Percentiles rank a stretch among this genome's conserved stretches.
phyloP scores from a whole-genome alignment of 2,797 vertebrate genomes.

The Pseudopleuronectes americanus region DNA sequence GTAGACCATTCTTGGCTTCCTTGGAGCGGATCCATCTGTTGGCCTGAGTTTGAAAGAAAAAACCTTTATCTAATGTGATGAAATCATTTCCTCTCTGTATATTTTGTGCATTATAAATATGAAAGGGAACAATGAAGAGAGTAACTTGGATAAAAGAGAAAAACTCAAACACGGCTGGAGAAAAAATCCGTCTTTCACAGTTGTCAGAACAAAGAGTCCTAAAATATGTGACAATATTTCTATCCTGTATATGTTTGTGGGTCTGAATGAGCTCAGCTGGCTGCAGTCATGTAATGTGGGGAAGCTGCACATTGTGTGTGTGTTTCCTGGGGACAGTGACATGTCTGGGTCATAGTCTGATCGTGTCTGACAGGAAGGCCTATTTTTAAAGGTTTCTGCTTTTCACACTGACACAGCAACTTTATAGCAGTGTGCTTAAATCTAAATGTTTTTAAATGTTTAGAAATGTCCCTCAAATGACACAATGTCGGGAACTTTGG shows the following conservation, averaged over 20 bases:
- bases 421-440: not conserved
- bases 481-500: not conserved
- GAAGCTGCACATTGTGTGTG: not conserved
- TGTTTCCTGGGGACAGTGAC: not conserved
- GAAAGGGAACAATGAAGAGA: not conserved
- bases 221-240: constrained; percentile 14
- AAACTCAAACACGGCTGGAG: constrained; percentile 21
- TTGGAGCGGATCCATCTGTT: constrained; percentile 90
- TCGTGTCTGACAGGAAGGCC: constrained; percentile 20
- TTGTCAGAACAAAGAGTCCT: constrained; percentile 11
- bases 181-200: not conserved
- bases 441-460: not conserved
- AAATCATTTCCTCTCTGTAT: not conserved
- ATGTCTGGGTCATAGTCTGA: constrained; percentile 25
- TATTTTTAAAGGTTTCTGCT: constrained; percentile 27
- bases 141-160: not conserved
- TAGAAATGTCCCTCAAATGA: not conserved
- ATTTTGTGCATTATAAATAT: not conserved
- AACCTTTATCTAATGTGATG: not conserved
- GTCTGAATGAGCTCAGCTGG: not conserved
- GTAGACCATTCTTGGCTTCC: constrained; percentile 85
- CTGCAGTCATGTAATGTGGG: constrained; percentile 9
- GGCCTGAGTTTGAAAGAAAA: constrained; percentile 73
- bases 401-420: not conserved
- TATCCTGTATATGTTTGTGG: not conserved